Evolutionary conservation across 2,113 vertebrate species (phyloP), one percentile per base, ranked within the genome.

Genomic region (Neolamprologus toae): DNA sequence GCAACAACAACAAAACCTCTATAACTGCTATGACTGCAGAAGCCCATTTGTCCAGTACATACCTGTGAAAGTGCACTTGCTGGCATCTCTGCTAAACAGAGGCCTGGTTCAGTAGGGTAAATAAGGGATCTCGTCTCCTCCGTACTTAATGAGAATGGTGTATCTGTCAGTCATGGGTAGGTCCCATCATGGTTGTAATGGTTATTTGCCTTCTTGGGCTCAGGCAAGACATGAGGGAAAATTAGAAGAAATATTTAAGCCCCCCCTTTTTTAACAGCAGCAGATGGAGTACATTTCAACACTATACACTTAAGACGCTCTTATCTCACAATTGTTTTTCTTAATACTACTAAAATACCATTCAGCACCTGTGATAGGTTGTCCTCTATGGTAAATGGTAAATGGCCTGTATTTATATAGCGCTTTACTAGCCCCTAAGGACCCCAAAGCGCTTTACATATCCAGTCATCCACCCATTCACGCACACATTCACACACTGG

Each of bases 1-100:
- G 53, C 0, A 23, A 55, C 54, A 26, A 55, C 54, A 55, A 57
- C 21, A 57, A 57, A 57, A 55, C 53, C 21, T 57, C 54, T 26
- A 57, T 57, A 57, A 57, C 54, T 26, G 35, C 35, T 68, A 68
- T 40, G 35, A 68, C 35, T n/a, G n/a, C 35, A 68, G 63, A 21
- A 68, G 35, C 8, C 35, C n/a, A 37, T 63, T 17, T 61, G 23
- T 35, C 9, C 5, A 7, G 17, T 79, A 68, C 88, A 9, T 82
- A 98, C 98, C 98, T 96, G 98, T 98, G 76, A 99, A 98, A 0
- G 97, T 97, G 95, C 98, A 99, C 92, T 99, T 99, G 97, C 98
- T 98, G 97, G 98, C 98, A 5, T 98, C 98, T 21, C 98, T 98
- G 1, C 97, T 97, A 91, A 98, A 98, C 86, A 99, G 90, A 2